These are phyloP conservation scores for Phyllotreta striolata DNA, from an alignment of 2,888 invertebrate genomes.

Conservation along the genomic window DNA sequence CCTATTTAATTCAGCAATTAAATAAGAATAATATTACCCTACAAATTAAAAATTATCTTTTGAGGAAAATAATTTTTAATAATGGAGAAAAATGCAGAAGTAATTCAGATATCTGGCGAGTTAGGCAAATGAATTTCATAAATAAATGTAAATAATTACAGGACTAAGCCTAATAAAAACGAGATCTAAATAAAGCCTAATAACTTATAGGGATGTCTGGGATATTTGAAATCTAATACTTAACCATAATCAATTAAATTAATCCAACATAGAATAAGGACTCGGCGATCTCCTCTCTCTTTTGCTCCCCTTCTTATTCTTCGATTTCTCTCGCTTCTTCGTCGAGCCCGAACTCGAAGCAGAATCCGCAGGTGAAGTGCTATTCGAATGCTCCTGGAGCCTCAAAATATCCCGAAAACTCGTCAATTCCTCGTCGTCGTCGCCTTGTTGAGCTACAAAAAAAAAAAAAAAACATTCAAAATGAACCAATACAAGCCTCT, in stretches of 20 bases:
- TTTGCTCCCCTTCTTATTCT: conserved; percentile 53
- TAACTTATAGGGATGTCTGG: conserved; percentile 14
- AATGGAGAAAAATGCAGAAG: no score
- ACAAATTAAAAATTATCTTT: no score
- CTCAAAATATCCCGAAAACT: conserved; percentile 55
- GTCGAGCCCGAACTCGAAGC: conserved; percentile 53
- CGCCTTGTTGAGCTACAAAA: conserved; percentile 55
- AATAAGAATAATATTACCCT: no score
- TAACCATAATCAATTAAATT: conserved; percentile 34
- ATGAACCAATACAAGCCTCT: no score
- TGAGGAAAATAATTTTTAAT: no score
- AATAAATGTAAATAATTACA: conserved; percentile 7
- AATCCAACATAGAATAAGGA: conserved; percentile 50
- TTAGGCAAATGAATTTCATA: no score
- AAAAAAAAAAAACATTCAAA: conserved; percentile 45
- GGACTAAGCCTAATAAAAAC: conserved; percentile 19
- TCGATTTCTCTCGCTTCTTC: conserved; percentile 54
- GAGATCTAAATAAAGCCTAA: conserved; percentile 34
- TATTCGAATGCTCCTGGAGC: conserved; percentile 56
- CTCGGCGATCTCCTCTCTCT: conserved; percentile 54
- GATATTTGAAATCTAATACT: no score
- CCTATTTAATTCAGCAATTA: no score
- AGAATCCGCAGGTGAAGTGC: conserved; percentile 56
- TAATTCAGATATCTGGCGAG: no score
- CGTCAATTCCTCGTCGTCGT: conserved; percentile 56